Evolutionary conservation across 1,140 invertebrate genomes (phyloP), one percentile per base, ranked within the genome.

Genomic region (Halictus rubicundus): DNA sequence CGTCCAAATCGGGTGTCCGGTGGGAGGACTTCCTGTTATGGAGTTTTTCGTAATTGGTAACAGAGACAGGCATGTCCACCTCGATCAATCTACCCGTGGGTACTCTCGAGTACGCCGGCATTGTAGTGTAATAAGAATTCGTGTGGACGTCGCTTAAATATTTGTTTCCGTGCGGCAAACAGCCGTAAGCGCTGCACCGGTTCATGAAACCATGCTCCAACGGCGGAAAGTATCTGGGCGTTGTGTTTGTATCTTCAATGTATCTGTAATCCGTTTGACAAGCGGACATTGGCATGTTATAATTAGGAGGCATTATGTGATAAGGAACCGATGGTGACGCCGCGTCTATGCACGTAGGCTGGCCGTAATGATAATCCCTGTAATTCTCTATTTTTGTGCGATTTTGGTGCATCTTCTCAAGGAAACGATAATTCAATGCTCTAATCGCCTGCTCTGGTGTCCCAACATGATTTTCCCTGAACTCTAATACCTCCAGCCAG

Each of bases 1-100:
- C 88, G 23, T 92, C 90, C 12, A 85, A 80, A 19, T 89, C 86
- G 1, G 84, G 60, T 75, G 69, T 87, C 59, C 75, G 74, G 0
- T 77, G 80, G 3, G 82, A 75, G 0, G 72, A 37, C 65, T 89
- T 91, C 6, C 83, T 84, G 78, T 82, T 83, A 25, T 88, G 80
- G 0, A 83, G 14, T 39, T 88, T 90, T 0, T 92, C 88, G 12
- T 88, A 88, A 80, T 78, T 87, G 1, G 72, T 52, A 8, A 89
- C 81, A 87, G 61, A 90, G 69, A 92, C 91, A 2, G 94, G 94
- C 16, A 94, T 90, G 68, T 96, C 96, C 23, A 96, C 90, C 89
- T 96, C 96, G 74, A 97, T 96, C 2, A 97, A 89, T 83, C 96
- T 95, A 5, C 90, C 95, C 6, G 95, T 95, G 0, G 95, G 95